Conservation (phyloP, 2,797 vertebrate genomes). For the Molossus alvarezi region DNA sequence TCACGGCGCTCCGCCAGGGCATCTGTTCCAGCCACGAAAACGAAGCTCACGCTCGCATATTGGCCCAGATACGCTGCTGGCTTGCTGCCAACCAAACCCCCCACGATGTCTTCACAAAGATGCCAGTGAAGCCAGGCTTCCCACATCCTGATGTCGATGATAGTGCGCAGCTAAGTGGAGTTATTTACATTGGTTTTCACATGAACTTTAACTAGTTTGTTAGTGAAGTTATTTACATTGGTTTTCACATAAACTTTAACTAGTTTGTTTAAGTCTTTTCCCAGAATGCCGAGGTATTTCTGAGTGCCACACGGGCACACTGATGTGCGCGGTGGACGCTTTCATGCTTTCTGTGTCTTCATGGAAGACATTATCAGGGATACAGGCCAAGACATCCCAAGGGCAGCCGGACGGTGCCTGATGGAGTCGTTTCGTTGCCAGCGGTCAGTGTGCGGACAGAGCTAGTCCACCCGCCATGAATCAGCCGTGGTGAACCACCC, state of each 20-base stretch:
- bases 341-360: not conserved
- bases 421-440: not conserved
- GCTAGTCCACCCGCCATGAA: not conserved
- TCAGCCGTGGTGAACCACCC: not conserved
- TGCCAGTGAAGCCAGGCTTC: not conserved
- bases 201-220: not conserved
- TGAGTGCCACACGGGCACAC: not conserved
- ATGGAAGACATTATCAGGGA: not conserved
- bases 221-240: conserved; percentile 20
- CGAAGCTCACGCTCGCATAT: conserved; percentile 75
- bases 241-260: conserved; percentile 5
- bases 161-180: not conserved
- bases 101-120: conserved; percentile 37
- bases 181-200: conserved; percentile 31
- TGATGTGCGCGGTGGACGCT: not conserved
- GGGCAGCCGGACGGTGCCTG: not conserved
- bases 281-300: not conserved
- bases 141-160: conserved; percentile 44
- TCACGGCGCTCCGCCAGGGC: not conserved
- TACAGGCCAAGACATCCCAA: not conserved
- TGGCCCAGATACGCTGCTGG: conserved; percentile 45
- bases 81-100: not conserved
- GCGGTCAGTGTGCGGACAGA: not conserved
- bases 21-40: conserved; percentile 61
- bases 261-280: conserved; percentile 23